Evolutionary conservation across 64 coral and sea anemone species (phyloP).

Genomic region (Montipora efflorescens): DNA sequence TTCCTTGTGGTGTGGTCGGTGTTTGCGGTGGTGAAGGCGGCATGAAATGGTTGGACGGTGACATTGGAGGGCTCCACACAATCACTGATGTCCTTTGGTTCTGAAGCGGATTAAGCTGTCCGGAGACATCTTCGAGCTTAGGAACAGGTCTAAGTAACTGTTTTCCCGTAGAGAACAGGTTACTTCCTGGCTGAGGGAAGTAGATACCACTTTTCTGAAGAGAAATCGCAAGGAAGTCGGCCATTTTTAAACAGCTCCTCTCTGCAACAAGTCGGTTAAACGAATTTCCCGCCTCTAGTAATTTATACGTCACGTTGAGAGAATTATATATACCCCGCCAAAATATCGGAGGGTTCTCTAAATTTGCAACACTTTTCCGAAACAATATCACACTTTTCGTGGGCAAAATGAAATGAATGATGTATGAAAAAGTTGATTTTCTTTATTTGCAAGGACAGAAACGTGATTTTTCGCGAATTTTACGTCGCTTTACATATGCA

Average conservation of each 20-base stretch:
- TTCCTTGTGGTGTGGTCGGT: slow-evolving; percentile 37
- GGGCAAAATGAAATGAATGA: neutral
- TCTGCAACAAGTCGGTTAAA: slow-evolving; percentile 48
- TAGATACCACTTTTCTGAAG: slow-evolving; percentile 93
- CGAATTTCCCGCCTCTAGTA: slow-evolving; percentile 83
- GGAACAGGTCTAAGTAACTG: slow-evolving; percentile 74
- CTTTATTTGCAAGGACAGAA: neutral
- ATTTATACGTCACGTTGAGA: slow-evolving; percentile 50
- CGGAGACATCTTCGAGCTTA: slow-evolving; percentile 41
- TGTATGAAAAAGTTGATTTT: neutral
- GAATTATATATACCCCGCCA: slow-evolving; percentile 72
- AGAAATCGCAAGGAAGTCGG: slow-evolving; percentile 90
- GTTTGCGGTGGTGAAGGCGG: slow-evolving; percentile 49
- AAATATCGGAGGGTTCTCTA: neutral
- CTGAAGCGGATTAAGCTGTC: slow-evolving; percentile 45
- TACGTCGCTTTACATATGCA: neutral
- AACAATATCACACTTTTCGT: neutral
- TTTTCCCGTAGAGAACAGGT: slow-evolving; percentile 69
- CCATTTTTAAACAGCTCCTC: slow-evolving; percentile 91
- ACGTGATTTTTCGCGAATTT: neutral
- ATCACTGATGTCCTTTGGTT: slow-evolving; percentile 76
- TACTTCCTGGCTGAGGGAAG: slow-evolving; percentile 84
- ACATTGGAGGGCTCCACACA: slow-evolving; percentile 79
- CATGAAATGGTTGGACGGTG: slow-evolving; percentile 52
- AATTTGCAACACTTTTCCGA: neutral